Evolutionary conservation across 2,888 invertebrate species (phyloP).

Genomic region (Thalpophila matura): DNA sequence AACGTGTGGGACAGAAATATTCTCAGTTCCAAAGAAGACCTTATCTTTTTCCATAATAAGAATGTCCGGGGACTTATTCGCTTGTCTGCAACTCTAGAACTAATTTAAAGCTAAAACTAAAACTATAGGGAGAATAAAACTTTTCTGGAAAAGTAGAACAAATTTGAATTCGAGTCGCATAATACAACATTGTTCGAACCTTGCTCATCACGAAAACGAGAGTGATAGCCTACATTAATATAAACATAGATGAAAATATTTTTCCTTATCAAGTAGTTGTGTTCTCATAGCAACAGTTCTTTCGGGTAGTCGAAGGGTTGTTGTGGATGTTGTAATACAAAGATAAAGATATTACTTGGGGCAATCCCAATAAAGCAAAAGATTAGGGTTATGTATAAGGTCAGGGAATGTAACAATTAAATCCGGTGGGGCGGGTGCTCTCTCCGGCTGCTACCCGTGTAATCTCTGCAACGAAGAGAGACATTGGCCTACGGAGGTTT

Average conservation of each 20-base stretch:
- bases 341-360: conserved; percentile 49
- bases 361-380: conserved; percentile 56
- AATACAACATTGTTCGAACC: conserved; percentile 10
- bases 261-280: conserved; percentile 27
- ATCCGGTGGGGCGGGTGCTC: conserved; percentile 56
- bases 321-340: conserved; percentile 37
- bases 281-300: conserved; percentile 33
- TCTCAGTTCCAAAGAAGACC: conserved; percentile 7
- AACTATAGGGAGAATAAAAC: conserved; percentile 27
- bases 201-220: conserved; percentile 9
- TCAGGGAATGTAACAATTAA: conserved; percentile 65
- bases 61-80: conserved; percentile 29
- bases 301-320: conserved; percentile 10
- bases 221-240: conserved; percentile 25
- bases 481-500: conserved; percentile 36
- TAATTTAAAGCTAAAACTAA: conserved; percentile 44
- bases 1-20: conserved; percentile 5
- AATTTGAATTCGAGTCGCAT: conserved; percentile 30
- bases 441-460: conserved; percentile 53
- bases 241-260: conserved; percentile 32
- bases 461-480: conserved; percentile 53
- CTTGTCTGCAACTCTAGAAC: conserved; percentile 27
- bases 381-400: conserved; percentile 59
- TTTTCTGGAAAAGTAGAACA: conserved; percentile 8
- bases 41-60: conserved; percentile 25